Evolutionary conservation across 2,113 vertebrate genomes (phyloP).

Genomic region (Triplophysa dalaica): DNA sequence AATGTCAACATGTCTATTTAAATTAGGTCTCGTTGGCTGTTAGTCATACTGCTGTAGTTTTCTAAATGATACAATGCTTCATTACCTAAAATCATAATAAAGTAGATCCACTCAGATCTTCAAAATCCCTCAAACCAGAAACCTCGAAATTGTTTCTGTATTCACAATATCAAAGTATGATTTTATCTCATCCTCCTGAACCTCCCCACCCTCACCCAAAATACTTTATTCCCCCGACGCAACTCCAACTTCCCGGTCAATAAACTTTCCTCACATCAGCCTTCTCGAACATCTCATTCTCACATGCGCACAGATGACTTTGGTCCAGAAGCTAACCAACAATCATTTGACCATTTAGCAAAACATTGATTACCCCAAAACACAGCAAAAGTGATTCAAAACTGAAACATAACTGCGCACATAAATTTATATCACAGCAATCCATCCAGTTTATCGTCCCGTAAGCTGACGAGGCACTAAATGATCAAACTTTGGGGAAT

Average conservation of each 20-base stretch:
- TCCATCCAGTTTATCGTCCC: neutral
- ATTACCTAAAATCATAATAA: neutral
- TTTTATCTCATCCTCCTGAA: neutral
- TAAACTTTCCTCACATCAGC: neutral
- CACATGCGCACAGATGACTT: neutral
- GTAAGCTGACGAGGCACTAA: slow-evolving; percentile 22
- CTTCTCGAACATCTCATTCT: neutral
- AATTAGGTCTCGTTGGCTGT: slow-evolving; percentile 63
- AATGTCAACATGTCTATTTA: slow-evolving; percentile 58
- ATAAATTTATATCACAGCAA: neutral
- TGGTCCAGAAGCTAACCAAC: slow-evolving; percentile 11
- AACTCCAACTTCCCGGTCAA: neutral
- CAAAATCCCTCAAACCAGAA: neutral
- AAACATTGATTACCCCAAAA: neutral
- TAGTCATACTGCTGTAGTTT: slow-evolving; percentile 56
- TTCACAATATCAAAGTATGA: neutral
- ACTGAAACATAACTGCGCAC: neutral
- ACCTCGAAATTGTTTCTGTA: neutral
- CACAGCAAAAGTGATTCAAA: neutral
- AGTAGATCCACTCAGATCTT: neutral
- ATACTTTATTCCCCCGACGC: neutral
- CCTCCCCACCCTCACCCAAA: neutral
- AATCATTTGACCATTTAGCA: neutral
- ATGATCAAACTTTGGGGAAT: neutral
- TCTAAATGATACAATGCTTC: slow-evolving; percentile 11